Conservation (phyloP, 1,140 invertebrate species). For the Heterodera schachtii region DNA sequence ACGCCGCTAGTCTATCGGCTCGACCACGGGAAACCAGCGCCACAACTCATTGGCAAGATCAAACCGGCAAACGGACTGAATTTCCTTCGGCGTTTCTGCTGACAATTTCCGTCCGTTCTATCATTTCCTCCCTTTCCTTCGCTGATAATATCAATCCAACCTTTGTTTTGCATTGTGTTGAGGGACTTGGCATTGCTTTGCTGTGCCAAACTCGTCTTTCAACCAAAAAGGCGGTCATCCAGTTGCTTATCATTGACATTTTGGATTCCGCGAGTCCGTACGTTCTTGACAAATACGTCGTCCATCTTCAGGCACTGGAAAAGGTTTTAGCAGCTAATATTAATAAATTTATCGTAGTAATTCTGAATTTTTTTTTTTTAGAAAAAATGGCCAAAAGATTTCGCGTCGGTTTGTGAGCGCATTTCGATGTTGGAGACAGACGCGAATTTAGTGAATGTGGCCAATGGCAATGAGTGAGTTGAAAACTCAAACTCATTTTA, state of each 20-base stretch:
- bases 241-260: conserved; percentile 87
- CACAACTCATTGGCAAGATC: conserved; percentile 58
- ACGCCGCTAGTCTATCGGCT: conserved; percentile 61
- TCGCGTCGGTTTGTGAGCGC: conserved; percentile 90
- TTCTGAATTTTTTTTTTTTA: too few species aligned
- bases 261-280: conserved; percentile 76
- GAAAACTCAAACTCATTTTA: neutral
- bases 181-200: conserved; percentile 80
- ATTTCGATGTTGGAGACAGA: conserved; percentile 81
- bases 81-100: too few species aligned
- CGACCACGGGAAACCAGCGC: conserved; percentile 55
- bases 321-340: conserved; percentile 69
- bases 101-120: too few species aligned
- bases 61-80: conserved; percentile 63
- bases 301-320: conserved; percentile 81
- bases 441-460: conserved; percentile 59
- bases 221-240: conserved; percentile 81
- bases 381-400: conserved; percentile 72
- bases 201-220: conserved; percentile 86
- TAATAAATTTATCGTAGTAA: too few species aligned
- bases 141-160: conserved; percentile 15
- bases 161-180: conserved; percentile 63
- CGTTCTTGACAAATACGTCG: conserved; percentile 72
- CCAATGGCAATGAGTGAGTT: conserved; percentile 55
- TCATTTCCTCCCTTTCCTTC: neutral